phyloP scores from a whole-genome alignment of 2,797 vertebrate species.

The Scyliorhinus canicula region DNA sequence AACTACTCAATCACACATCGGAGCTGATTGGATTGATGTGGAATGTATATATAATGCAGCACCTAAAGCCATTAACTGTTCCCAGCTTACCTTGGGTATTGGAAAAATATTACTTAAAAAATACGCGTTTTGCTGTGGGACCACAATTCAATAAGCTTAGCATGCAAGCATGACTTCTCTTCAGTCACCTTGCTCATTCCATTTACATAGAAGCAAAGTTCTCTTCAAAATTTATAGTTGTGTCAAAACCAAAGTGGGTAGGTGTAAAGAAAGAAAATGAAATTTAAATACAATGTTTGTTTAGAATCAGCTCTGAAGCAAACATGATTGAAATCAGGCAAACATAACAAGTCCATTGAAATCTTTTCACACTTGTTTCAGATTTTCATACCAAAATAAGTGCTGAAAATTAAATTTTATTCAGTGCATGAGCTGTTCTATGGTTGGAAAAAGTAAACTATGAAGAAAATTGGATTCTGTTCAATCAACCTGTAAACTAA shows the following conservation, averaged over 20 bases:
- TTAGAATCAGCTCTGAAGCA: neutral
- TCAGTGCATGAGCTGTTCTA: neutral
- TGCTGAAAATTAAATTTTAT: neutral
- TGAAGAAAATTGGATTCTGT: neutral
- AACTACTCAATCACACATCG: too few relatives aligned
- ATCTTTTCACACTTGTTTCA: neutral
- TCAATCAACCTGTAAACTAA: neutral
- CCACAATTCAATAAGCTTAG: neutral
- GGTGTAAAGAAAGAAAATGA: neutral
- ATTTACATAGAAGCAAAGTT: neutral
- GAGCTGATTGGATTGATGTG: neutral
- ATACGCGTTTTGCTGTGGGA: neutral
- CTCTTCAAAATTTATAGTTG: neutral
- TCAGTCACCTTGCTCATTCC: neutral
- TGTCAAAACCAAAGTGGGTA: neutral
- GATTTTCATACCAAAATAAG: neutral
- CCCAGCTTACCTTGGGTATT: neutral
- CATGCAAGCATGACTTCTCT: neutral
- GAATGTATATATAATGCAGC: neutral
- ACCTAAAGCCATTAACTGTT: neutral
- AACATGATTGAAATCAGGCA: constrained; percentile 1
- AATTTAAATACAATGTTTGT: neutral
- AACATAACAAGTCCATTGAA: neutral
- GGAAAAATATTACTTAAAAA: neutral
- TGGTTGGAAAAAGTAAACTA: neutral